Evolutionary conservation across 2,888 invertebrate species (phyloP).

Genomic region (Lissonota sp.): DNA sequence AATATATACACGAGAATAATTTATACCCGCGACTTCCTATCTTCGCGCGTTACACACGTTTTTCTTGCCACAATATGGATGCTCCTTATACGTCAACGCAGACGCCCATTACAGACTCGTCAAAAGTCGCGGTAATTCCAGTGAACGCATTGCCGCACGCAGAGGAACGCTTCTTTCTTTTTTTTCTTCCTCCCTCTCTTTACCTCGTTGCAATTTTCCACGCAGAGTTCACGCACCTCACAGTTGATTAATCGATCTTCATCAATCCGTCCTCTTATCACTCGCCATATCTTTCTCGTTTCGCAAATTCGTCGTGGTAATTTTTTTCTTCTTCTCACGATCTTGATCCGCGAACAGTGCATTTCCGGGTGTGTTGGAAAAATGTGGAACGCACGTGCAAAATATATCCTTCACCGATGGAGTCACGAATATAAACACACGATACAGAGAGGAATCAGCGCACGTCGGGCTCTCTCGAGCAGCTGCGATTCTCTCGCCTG

Average conservation of each 20-base stretch:
- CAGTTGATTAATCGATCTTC: slow-evolving; percentile 5
- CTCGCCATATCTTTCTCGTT: background rate
- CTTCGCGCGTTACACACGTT: slow-evolving; percentile 41
- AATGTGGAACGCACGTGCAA: slow-evolving; percentile 27
- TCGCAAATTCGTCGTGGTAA: slow-evolving; percentile 8
- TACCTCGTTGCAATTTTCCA: too few relatives aligned
- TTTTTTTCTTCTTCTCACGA: background rate
- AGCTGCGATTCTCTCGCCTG: slow-evolving; percentile 38
- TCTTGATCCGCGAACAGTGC: background rate
- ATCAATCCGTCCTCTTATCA: background rate
- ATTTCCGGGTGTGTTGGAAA: background rate
- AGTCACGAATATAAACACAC: background rate
- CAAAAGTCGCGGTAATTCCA: slow-evolving; percentile 25
- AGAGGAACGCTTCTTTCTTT: slow-evolving; percentile 2
- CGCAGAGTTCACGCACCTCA: background rate
- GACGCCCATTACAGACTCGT: slow-evolving; percentile 9
- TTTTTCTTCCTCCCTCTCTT: background rate
- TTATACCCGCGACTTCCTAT: slow-evolving; percentile 52
- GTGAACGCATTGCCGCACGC: background rate
- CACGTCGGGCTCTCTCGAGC: background rate
- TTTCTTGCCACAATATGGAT: slow-evolving; percentile 21
- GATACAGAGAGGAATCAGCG: too few relatives aligned
- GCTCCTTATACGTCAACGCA: slow-evolving; percentile 39
- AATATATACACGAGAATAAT: slow-evolving; percentile 39
- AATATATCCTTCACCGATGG: slow-evolving; percentile 33